phyloP scores from a whole-genome alignment of 2,888 invertebrate genomes.

The Conchocele bisecta region DNA sequence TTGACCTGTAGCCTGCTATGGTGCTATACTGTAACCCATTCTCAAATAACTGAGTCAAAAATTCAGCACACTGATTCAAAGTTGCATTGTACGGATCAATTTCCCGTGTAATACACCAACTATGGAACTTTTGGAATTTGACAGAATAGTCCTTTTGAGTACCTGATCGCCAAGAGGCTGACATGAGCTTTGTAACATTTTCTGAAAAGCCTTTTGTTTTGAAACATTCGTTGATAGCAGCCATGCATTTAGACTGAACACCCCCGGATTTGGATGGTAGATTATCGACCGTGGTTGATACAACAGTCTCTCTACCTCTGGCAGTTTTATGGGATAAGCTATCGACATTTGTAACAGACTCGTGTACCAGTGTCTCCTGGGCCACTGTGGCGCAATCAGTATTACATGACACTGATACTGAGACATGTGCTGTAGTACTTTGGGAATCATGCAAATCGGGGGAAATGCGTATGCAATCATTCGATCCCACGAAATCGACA shows the following conservation, averaged over 20 bases:
- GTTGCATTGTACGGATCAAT: slow-evolving; percentile 19
- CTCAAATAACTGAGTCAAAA: slow-evolving; percentile 13
- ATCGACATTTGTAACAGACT: slow-evolving; percentile 25
- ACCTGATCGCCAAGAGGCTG: slow-evolving; percentile 27
- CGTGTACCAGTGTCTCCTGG: slow-evolving; percentile 32
- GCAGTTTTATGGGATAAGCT: slow-evolving; percentile 29
- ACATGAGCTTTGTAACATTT: slow-evolving; percentile 23
- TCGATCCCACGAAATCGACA: slow-evolving; percentile 36
- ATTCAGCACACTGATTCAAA: slow-evolving; percentile 3
- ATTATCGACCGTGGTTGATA: slow-evolving; percentile 38
- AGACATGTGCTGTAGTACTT: slow-evolving; percentile 23
- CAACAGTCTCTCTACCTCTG: slow-evolving; percentile 16
- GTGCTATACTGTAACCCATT: slow-evolving; percentile 21
- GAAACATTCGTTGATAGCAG: slow-evolving; percentile 39
- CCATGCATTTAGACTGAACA: slow-evolving; percentile 47
- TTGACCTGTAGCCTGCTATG: slow-evolving; percentile 27
- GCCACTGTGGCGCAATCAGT: slow-evolving; percentile 45
- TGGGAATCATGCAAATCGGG: slow-evolving; percentile 43
- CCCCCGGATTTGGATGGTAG: slow-evolving; percentile 39
- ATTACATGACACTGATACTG: slow-evolving; percentile 19
- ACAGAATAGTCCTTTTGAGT: slow-evolving; percentile 29
- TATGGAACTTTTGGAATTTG: slow-evolving; percentile 23
- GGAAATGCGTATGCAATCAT: slow-evolving; percentile 52
- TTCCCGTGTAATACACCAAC: slow-evolving; percentile 32
- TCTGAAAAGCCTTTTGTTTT: slow-evolving; percentile 34